phyloP scores from a whole-genome alignment of 1,140 invertebrate species.

The Caerostris extrusa region DNA sequence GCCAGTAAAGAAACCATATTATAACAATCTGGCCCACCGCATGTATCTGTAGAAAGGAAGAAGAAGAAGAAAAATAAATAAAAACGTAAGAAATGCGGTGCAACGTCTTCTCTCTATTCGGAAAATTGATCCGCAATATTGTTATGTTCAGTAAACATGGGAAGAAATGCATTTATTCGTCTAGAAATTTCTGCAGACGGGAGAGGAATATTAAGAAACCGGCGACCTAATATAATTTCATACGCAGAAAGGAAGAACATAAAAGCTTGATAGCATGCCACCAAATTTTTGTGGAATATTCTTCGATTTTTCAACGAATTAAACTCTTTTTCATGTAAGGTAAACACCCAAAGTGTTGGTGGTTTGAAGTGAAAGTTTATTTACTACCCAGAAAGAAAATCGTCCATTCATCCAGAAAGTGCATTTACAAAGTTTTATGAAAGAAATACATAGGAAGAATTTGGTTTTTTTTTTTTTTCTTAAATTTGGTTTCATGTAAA shows the following conservation, averaged over 20 bases:
- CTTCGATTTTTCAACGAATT: too few species aligned
- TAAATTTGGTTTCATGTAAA: too few species aligned
- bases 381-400: too few species aligned
- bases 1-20: conserved; percentile 11
- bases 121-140: conserved; percentile 65
- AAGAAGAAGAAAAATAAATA: background rate
- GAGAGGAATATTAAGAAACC: conserved; percentile 45
- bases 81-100: background rate
- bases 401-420: too few species aligned
- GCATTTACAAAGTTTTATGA: too few species aligned
- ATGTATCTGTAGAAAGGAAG: background rate
- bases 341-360: too few species aligned
- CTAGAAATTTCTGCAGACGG: conserved; percentile 38
- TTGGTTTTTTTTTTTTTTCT: too few species aligned
- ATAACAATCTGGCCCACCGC: background rate
- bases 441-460: too few species aligned
- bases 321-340: too few species aligned
- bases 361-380: too few species aligned
- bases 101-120: background rate
- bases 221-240: conserved; percentile 26
- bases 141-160: conserved; percentile 44
- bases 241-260: background rate
- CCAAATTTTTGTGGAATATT: too few species aligned
- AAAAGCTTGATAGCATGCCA: background rate
- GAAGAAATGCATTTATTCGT: conserved; percentile 52